phyloP scores from a whole-genome alignment of 2,888 invertebrate genomes.

The Trissoscelio sp. region DNA sequence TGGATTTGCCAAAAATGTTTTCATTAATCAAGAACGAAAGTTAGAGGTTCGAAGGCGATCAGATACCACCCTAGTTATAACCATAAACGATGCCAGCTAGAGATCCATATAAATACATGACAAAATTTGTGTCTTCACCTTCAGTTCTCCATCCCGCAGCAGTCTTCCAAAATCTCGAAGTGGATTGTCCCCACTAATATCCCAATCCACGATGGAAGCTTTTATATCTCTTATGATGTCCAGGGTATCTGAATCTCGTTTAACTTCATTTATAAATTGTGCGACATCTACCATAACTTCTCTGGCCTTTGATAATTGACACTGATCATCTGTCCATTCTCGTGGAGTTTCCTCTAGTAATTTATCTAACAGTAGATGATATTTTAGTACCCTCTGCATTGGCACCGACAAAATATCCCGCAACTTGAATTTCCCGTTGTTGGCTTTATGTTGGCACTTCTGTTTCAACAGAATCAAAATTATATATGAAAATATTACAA shows the following conservation, averaged over 20 bases:
- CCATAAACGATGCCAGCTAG: slow-evolving; percentile 85
- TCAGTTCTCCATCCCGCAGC: slow-evolving; percentile 96
- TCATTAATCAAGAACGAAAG: slow-evolving; percentile 89
- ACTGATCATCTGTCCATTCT: slow-evolving; percentile 93
- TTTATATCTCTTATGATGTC: slow-evolving; percentile 95
- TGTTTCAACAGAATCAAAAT: too few species aligned
- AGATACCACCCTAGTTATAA: slow-evolving; percentile 88
- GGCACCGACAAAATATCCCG: slow-evolving; percentile 98
- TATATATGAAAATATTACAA: too few species aligned
- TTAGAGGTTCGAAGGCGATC: slow-evolving; percentile 89
- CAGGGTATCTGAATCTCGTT: slow-evolving; percentile 96
- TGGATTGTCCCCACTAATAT: slow-evolving; percentile 90
- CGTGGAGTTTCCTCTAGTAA: slow-evolving; percentile 93
- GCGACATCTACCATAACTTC: slow-evolving; percentile 99
- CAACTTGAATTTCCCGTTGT: slow-evolving; percentile 96
- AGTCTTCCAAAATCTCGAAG: slow-evolving; percentile 96
- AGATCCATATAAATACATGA: too few species aligned
- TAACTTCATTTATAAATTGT: slow-evolving; percentile 98
- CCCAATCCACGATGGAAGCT: slow-evolving; percentile 92
- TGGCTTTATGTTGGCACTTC: slow-evolving; percentile 97
- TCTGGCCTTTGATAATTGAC: slow-evolving; percentile 92
- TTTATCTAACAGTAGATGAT: slow-evolving; percentile 96
- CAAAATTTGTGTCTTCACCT: too few species aligned
- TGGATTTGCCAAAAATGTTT: slow-evolving; percentile 88
- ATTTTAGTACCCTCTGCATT: slow-evolving; percentile 99